These are phyloP conservation scores for Oncorhynchus masou DNA, from an alignment of 2,113 vertebrate genomes.

Conservation along the genomic window DNA sequence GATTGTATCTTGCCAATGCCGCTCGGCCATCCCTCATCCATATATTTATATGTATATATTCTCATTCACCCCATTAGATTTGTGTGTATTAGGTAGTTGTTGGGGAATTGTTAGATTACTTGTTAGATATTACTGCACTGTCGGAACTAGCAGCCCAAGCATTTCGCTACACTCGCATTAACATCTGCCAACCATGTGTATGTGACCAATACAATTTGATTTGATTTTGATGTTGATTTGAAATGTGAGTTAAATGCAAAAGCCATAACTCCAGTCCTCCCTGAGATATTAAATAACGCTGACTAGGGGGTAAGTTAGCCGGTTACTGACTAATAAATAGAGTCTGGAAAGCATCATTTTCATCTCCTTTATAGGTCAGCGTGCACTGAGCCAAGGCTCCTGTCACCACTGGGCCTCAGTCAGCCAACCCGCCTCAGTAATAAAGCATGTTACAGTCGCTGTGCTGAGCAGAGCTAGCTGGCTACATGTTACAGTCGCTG, in stretches of 20 bases:
- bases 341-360: constrained; percentile 59
- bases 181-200: too few species aligned
- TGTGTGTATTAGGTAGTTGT: too few species aligned
- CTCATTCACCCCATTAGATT: too few species aligned
- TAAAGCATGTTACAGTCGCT: constrained; percentile 32
- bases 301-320: constrained; percentile 66
- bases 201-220: too few species aligned
- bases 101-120: too few species aligned
- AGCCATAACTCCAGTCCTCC: constrained; percentile 35
- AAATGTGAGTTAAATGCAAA: constrained; percentile 49
- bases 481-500: not conserved
- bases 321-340: constrained; percentile 75
- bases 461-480: too few species aligned
- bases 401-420: constrained; percentile 56
- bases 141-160: too few species aligned
- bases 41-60: too few species aligned
- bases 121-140: too few species aligned
- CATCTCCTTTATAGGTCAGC: constrained; percentile 68
- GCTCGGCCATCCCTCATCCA: too few species aligned
- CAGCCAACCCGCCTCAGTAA: constrained; percentile 44
- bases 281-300: constrained; percentile 70
- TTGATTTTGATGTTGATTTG: not conserved
- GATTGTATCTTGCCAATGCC: too few species aligned
- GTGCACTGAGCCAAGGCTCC: constrained; percentile 51
- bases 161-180: too few species aligned